A percentile compares a stretch with the other conserved stretches of the same genome.
phyloP scores from a whole-genome alignment of 2,888 invertebrate genomes.

The Apocheima hispidaria region DNA sequence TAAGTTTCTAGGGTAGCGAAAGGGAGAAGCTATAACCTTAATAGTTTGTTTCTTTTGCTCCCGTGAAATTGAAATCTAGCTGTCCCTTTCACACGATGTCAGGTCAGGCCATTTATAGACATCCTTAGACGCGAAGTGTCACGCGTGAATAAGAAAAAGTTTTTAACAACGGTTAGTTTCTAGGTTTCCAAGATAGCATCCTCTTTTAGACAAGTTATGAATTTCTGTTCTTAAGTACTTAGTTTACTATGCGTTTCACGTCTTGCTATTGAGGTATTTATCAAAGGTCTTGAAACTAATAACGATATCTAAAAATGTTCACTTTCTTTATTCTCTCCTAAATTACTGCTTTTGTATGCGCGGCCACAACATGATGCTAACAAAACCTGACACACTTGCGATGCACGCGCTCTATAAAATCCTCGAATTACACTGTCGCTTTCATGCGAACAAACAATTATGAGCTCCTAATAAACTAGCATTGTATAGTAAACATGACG shows the following conservation, averaged over 20 bases:
- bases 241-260: no score
- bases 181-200: not conserved
- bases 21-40: no score
- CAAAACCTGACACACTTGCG: conserved; percentile 61
- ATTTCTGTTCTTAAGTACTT: conserved; percentile 14
- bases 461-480: conserved; percentile 22
- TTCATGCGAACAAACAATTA: conserved; percentile 18
- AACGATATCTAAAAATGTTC: conserved; percentile 50
- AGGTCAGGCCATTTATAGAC: no score
- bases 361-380: conserved; percentile 52
- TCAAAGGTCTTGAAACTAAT: conserved; percentile 8
- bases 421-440: conserved; percentile 49
- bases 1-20: no score
- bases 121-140: no score
- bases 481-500: conserved; percentile 41
- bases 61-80: no score
- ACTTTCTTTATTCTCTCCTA: conserved; percentile 70
- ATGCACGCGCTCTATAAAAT: conserved; percentile 22
- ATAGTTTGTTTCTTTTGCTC: no score
- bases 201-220: conserved; percentile 39
- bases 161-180: no score
- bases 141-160: no score
- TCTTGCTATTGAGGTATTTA: not conserved
- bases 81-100: no score
- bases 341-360: conserved; percentile 68